phyloP scores from a whole-genome alignment of 2,888 invertebrate genomes.

The Chloroclysta siterata region DNA sequence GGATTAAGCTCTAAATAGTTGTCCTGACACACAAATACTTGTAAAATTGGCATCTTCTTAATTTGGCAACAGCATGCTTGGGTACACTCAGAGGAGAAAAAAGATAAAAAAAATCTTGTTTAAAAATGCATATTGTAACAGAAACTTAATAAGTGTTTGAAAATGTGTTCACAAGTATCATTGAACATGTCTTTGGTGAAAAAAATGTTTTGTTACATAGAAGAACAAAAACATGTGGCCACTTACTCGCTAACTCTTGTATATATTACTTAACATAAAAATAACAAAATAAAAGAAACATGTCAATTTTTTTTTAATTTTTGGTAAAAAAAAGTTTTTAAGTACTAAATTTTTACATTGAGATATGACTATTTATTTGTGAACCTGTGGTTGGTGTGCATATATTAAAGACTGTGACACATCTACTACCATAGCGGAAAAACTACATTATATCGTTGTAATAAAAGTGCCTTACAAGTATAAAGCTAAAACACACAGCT shows the following conservation, averaged over 20 bases:
- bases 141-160: not conserved
- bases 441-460: slow-evolving; percentile 42
- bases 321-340: slow-evolving; percentile 72
- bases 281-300: slow-evolving; percentile 66
- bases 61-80: slow-evolving; percentile 67
- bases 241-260: slow-evolving; percentile 56
- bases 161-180: slow-evolving; percentile 7
- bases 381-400: slow-evolving; percentile 51
- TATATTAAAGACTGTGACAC: slow-evolving; percentile 39
- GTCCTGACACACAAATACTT: slow-evolving; percentile 13
- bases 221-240: slow-evolving; percentile 37
- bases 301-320: slow-evolving; percentile 72
- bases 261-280: slow-evolving; percentile 74
- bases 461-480: slow-evolving; percentile 34
- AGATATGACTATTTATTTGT: slow-evolving; percentile 65
- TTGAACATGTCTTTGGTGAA: slow-evolving; percentile 69
- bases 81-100: too few relatives aligned
- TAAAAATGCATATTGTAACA: not conserved
- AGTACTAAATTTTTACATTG: slow-evolving; percentile 74
- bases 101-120: not conserved
- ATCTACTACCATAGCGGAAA: slow-evolving; percentile 42
- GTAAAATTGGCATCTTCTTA: slow-evolving; percentile 63
- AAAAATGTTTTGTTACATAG: slow-evolving; percentile 47
- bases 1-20: slow-evolving; percentile 4
- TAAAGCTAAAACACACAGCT: slow-evolving; percentile 62